These are phyloP conservation scores for Macrocentrus cingulum DNA, from an alignment of 1,140 invertebrate species.

Conservation along the genomic window DNA sequence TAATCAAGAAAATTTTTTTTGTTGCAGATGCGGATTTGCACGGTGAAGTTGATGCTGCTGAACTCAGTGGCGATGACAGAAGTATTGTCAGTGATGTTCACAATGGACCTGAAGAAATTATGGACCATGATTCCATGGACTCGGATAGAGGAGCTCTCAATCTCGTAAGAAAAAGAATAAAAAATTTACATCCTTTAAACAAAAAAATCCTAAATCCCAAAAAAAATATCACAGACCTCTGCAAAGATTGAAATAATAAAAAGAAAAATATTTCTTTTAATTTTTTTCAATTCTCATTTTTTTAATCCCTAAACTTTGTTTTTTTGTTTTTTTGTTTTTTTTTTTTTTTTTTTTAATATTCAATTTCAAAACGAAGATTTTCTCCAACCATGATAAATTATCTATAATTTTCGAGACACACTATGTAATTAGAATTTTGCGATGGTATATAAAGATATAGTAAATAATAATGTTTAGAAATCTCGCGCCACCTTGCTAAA, in stretches of 20 bases:
- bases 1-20: constrained; percentile 7
- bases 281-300: no score
- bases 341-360: no score
- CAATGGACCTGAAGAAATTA: constrained; percentile 50
- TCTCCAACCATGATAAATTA: no score
- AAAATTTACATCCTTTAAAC: neutral
- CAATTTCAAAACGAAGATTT: no score
- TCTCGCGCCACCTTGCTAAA: constrained; percentile 9
- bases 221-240: neutral
- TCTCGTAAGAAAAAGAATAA: constrained; percentile 49
- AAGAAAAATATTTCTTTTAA: no score
- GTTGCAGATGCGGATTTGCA: constrained; percentile 60
- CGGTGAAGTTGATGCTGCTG: constrained; percentile 54
- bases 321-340: no score
- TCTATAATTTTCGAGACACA: no score
- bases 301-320: no score
- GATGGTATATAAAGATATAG: no score
- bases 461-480: no score
- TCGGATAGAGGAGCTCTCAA: constrained; percentile 63
- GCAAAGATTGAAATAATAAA: no score
- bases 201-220: neutral
- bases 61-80: constrained; percentile 59
- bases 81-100: constrained; percentile 60
- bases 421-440: no score
- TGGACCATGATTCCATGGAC: constrained; percentile 62